Percentiles rank a stretch among this genome's conserved stretches.
Evolutionary conservation across 2,113 vertebrate genomes (phyloP).

Genomic region (Carassius gibelio): DNA sequence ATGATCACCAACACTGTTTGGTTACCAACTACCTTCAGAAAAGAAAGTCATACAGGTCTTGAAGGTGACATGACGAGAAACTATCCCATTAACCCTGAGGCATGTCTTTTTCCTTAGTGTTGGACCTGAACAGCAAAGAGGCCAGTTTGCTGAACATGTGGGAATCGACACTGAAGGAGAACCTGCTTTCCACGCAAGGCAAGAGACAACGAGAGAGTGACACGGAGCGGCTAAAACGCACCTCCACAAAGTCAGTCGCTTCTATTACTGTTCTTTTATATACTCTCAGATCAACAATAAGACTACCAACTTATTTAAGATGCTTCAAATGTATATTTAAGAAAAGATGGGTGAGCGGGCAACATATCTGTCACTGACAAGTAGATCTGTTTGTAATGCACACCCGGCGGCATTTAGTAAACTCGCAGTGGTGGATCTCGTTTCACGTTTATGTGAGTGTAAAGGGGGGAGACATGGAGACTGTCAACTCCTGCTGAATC

Average conservation of each 20-base stretch:
- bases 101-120: slow-evolving; percentile 63
- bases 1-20: no score
- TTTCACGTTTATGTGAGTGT: slow-evolving; percentile 32
- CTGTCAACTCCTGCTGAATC: slow-evolving; percentile 51
- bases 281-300: neutral
- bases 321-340: neutral
- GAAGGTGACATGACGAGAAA: neutral
- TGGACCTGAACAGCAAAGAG: slow-evolving; percentile 63
- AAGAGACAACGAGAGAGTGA: slow-evolving; percentile 79
- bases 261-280: neutral
- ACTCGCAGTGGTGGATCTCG: slow-evolving; percentile 23
- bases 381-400: slow-evolving; percentile 21
- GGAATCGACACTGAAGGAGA: slow-evolving; percentile 86
- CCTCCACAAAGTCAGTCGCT: slow-evolving; percentile 78
- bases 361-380: neutral
- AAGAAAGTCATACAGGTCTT: neutral
- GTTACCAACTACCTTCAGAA: neutral
- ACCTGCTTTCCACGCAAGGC: slow-evolving; percentile 72
- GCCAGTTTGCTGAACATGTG: slow-evolving; percentile 78
- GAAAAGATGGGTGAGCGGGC: neutral
- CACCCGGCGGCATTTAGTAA: slow-evolving; percentile 39
- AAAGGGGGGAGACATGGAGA: slow-evolving; percentile 44
- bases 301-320: neutral
- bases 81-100: neutral
- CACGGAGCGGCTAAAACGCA: slow-evolving; percentile 77